Conservation (phyloP, 2,888 invertebrate genomes). For the Drosophila hawaiiensis region DNA sequence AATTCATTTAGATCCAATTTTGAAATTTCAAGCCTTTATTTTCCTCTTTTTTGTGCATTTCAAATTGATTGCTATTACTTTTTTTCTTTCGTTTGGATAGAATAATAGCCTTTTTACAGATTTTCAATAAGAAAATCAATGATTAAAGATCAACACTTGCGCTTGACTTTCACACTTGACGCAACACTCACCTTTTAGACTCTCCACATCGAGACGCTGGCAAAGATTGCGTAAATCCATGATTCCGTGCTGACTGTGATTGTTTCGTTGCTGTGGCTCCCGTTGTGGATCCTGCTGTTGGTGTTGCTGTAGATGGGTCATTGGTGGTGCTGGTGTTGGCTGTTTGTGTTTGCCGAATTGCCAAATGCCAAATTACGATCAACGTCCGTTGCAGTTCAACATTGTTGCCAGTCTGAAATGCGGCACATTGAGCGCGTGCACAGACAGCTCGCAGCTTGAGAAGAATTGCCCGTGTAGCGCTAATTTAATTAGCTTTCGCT, state of each 20-base stretch:
- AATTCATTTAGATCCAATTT: background rate
- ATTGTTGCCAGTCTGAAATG: conserved; percentile 59
- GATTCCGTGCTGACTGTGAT: conserved; percentile 17
- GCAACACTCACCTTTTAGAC: conserved; percentile 73
- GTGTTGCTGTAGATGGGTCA: conserved; percentile 25
- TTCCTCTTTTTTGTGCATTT: background rate
- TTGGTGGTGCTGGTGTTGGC: conserved; percentile 1
- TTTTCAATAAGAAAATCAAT: background rate
- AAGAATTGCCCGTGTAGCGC: conserved; percentile 33
- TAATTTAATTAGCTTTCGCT: conserved; percentile 53
- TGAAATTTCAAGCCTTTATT: background rate
- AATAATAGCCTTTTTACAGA: background rate
- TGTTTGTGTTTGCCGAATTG: conserved; percentile 1
- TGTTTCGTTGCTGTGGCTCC: conserved; percentile 5
- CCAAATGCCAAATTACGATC: conserved; percentile 12
- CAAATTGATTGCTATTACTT: background rate
- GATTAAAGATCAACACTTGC: background rate
- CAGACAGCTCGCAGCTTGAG: conserved; percentile 20
- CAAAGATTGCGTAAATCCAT: conserved; percentile 84
- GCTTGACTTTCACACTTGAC: background rate
- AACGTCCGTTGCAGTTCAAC: conserved; percentile 71
- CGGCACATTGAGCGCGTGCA: conserved; percentile 15
- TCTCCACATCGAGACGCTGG: conserved; percentile 82
- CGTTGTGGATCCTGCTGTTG: conserved; percentile 24
- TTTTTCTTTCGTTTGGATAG: background rate